Percentiles rank a stretch among this genome's conserved stretches.
Evolutionary conservation across 2,888 invertebrate species (phyloP).

Genomic region (Griposia aprilina): DNA sequence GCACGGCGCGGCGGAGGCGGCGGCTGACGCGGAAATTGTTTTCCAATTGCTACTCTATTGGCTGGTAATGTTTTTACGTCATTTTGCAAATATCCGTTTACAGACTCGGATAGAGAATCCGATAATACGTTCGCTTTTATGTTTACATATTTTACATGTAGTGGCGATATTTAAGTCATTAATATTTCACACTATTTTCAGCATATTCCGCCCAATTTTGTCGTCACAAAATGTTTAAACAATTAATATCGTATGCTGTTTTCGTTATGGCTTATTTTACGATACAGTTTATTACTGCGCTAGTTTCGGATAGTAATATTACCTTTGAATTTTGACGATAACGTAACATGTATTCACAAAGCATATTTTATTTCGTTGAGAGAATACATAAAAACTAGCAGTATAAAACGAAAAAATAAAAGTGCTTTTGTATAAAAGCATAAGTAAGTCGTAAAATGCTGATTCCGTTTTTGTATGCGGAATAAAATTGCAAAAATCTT

Average conservation of each 20-base stretch:
- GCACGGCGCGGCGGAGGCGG: conserved; percentile 14
- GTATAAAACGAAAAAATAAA: conserved; percentile 59
- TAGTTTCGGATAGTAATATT: conserved; percentile 63
- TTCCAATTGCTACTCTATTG: conserved; percentile 58
- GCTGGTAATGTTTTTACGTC: conserved; percentile 54
- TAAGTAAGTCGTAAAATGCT: conserved; percentile 71
- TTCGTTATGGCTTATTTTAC: conserved; percentile 63
- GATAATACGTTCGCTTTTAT: not conserved
- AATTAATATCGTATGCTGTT: conserved; percentile 62
- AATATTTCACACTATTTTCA: conserved; percentile 16
- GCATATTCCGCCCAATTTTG: conserved; percentile 33
- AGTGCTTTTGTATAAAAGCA: conserved; percentile 57
- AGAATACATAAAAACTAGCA: conserved; percentile 61
- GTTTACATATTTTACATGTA: conserved; percentile 1
- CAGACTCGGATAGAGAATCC: conserved; percentile 7
- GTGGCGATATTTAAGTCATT: not conserved
- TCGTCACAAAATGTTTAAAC: conserved; percentile 51
- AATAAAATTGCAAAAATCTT: conserved; percentile 71
- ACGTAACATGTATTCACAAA: conserved; percentile 58
- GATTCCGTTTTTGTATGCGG: conserved; percentile 68
- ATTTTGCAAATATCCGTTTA: conserved; percentile 51
- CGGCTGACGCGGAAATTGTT: conserved; percentile 53
- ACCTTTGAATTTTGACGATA: conserved; percentile 61
- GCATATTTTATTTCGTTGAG: conserved; percentile 58
- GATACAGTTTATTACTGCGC: conserved; percentile 62